Conservation (phyloP, 2,888 invertebrate species). For the Tenthredo distinguenda region DNA sequence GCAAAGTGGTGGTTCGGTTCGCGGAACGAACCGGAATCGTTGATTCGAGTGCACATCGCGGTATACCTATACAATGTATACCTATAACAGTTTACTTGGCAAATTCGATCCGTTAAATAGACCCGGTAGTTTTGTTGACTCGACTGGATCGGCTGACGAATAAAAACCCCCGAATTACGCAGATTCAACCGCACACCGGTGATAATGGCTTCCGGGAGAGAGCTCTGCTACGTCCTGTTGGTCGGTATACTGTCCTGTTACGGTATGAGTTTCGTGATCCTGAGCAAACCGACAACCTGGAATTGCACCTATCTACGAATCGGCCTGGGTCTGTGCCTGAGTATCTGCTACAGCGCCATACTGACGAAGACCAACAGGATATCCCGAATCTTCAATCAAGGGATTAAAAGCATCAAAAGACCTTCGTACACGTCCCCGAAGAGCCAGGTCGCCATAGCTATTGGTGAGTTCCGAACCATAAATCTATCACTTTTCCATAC, state of each 20-base stretch:
- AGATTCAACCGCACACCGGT: conserved; percentile 83
- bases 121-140: neutral
- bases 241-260: conserved; percentile 86
- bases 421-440: conserved; percentile 88
- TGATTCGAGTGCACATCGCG: neutral
- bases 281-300: conserved; percentile 83
- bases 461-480: conserved; percentile 77
- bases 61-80: neutral
- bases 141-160: neutral
- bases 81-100: neutral
- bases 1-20: neutral
- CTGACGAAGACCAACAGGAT: conserved; percentile 88
- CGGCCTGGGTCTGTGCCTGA: conserved; percentile 86
- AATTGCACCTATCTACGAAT: conserved; percentile 84
- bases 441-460: conserved; percentile 87
- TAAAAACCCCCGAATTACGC: conserved; percentile 38
- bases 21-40: neutral
- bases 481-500: neutral
- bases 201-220: conserved; percentile 89
- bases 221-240: conserved; percentile 88
- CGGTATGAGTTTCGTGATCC: conserved; percentile 85
- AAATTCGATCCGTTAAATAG: neutral
- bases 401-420: conserved; percentile 84
- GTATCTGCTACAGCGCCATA: conserved; percentile 87
- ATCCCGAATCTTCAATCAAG: conserved; percentile 84